Conservation (phyloP, 2,113 vertebrate genomes). For the Clarias gariepinus region DNA sequence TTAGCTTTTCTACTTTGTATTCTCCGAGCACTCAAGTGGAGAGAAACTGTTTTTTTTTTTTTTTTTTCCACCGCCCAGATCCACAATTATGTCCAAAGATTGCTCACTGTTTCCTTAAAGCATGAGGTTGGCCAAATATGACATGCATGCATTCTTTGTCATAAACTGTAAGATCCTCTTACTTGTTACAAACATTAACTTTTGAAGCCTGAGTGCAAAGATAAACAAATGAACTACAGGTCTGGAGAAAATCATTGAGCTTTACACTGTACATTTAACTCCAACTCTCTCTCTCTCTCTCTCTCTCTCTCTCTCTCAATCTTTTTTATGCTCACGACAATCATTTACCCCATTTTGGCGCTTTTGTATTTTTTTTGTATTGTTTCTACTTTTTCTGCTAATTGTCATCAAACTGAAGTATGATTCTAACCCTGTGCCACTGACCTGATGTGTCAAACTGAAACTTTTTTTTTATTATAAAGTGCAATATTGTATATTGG, state of each 20-base stretch:
- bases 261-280: conserved; percentile 27
- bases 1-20: neutral
- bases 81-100: conserved; percentile 53
- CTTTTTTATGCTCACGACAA: conserved; percentile 59
- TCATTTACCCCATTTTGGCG: conserved; percentile 4
- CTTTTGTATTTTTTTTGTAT: neutral
- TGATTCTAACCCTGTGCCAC: neutral
- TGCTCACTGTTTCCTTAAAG: neutral
- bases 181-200: neutral
- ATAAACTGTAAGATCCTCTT: neutral
- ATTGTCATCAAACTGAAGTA: neutral
- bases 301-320: no score
- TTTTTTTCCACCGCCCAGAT: no score
- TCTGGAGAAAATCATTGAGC: neutral
- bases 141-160: neutral
- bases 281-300: no score
- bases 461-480: neutral
- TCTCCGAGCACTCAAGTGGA: neutral
- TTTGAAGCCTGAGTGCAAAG: neutral
- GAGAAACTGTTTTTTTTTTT: neutral
- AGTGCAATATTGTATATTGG: conserved; percentile 61
- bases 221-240: neutral
- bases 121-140: neutral
- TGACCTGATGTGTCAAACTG: neutral
- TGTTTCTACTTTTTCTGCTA: neutral